Evolutionary conservation across 2,797 vertebrate genomes (phyloP), one percentile per base, ranked within the genome.

Genomic region (Bufotes viridis): DNA sequence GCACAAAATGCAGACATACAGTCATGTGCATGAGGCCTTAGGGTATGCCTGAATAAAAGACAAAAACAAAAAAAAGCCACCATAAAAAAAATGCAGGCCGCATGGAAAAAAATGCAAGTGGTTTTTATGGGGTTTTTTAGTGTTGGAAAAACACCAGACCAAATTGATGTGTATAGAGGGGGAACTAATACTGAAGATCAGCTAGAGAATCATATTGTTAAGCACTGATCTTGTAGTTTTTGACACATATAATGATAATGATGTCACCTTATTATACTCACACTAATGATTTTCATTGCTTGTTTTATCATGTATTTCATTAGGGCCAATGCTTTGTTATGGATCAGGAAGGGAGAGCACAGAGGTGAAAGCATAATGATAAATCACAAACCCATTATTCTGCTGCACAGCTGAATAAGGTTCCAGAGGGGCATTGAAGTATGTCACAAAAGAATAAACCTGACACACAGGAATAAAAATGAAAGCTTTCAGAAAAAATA

Each of bases 371-470:
- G 63, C 65, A 79, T 79, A 84, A 78, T 76, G 69, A 87, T 87
- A 86, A 82, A 89, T 89, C 88, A 89, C 72, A 83, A 78, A 89
- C 63, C 80, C 69, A 87, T 89, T 89, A 89, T 89, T 89, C 84
- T 61, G 74, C 80, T n/a, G 76, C 88, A 86, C 60, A 78, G 84
- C 83, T 78, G 88, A 89, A 89, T 79, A 83, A 82, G 85, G 88
- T 89, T 89, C 82, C 70, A 89, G 81, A 83, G 74, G 61, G 72
- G 80, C 84, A 89, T 89, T 89, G 80, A 89, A 89, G 88, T 89
- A 89, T 89, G 84, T 79, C 78, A 89, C 88, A 89, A 89, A 83
- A 84, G 88, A 89, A 89, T 29, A 86, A 87, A 89, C 87, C 72
- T 87, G 85, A 89, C 84, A 89, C 74, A 86, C 34, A 78, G 83